Evolutionary conservation across 2,888 invertebrate genomes (phyloP), one percentile per base, ranked within the genome.

Genomic region (Synergus umbraculus): DNA sequence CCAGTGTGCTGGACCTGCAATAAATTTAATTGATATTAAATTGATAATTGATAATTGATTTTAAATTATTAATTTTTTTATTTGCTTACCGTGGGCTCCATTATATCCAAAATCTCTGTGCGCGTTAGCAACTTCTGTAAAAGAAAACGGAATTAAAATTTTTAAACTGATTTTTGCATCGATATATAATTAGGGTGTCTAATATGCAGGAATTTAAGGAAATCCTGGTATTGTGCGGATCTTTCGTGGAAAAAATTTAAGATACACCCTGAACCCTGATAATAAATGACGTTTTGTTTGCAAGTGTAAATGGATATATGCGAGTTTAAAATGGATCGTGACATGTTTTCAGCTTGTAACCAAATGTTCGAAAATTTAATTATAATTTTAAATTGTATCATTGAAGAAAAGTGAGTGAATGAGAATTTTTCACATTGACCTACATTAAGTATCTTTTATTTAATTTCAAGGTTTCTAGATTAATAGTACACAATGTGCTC

Each of bases 1-100:
- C 97, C 97, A 97, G 88, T 95, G 94, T 2, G 92, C 93, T 7
- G 97, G 97, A 65, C 96, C 97, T 96, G 88, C 4, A 88, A 87
- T 18, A 60, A 65, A 29, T 44, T 64, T 46, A 66, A 78, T 63
- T 63, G 43, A 76, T 67, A 77, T 12, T 69, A 37, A 37, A 37
- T 37, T 5, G 37, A 37, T 37, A 37, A 37, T 37, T 5, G 37
- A 37, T 37, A 37, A 37, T 37, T 37, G 37, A 15, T 46, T 13
- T 22, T 15, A 22, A 22, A 22, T 41, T 8, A 49, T 49, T 4
- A 18, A 73, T 12, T 49, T 29, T 29, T 29, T 29, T 2, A n/a
- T 46, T 10, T 41, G n/a, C 54, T 13, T 92, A 94, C 94, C 94
- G 86, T 93, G 93, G 13, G 91, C 91, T 82, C 94, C 94, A 88